Conservation (phyloP, 2,113 vertebrate species). For the Proterorhinus semilunaris region DNA sequence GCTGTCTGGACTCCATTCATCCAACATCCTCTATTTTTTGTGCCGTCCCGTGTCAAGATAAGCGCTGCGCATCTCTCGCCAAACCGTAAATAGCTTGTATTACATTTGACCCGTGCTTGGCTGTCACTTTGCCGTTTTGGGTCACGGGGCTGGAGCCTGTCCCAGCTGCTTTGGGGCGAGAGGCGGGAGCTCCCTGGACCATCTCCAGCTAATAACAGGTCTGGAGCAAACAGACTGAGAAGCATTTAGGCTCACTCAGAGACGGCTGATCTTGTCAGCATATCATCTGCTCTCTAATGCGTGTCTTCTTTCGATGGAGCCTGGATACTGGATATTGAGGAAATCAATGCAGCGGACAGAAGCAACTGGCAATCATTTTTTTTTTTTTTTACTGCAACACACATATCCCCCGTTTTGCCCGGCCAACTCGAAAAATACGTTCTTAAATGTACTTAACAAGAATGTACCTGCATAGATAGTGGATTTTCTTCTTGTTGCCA, state of each 20-base stretch:
- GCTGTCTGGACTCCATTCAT: neutral
- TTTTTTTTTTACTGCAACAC: too few relatives aligned
- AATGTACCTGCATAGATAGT: too few relatives aligned
- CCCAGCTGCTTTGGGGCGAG: neutral
- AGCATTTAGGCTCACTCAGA: neutral
- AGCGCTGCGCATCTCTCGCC: neutral
- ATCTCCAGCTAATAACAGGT: conserved; percentile 4
- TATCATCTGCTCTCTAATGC: neutral
- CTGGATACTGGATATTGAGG: neutral
- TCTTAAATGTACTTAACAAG: too few relatives aligned
- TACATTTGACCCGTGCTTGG: neutral
- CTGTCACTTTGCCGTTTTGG: neutral
- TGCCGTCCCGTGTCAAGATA: neutral
- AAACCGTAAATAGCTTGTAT: neutral
- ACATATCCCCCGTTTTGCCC: too few relatives aligned
- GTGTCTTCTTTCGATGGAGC: neutral
- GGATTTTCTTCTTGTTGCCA: too few relatives aligned
- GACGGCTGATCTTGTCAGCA: neutral
- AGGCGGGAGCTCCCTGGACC: neutral
- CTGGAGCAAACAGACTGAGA: conserved; percentile 1
- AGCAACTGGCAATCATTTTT: too few relatives aligned
- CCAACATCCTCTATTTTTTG: neutral
- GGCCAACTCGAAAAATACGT: too few relatives aligned
- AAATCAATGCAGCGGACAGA: neutral
- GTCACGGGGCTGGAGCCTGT: conserved; percentile 1